These are phyloP conservation scores for Ennomos fuscantarius DNA, from an alignment of 2,888 invertebrate genomes.

Conservation along the genomic window DNA sequence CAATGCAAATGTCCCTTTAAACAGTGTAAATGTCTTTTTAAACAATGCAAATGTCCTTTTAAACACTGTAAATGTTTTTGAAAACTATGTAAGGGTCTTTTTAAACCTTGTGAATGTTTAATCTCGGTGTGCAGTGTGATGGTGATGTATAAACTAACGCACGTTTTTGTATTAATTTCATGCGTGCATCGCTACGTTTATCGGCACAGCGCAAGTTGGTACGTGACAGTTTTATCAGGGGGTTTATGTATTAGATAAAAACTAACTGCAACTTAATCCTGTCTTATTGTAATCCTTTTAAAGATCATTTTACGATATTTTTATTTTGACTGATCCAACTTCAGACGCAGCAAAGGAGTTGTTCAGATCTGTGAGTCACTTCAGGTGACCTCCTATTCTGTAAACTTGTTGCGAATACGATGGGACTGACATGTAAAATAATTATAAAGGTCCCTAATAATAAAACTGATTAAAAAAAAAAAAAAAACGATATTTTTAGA, in stretches of 20 bases:
- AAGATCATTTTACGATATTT: too few relatives aligned
- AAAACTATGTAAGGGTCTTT: background rate
- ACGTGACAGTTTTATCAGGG: conserved; percentile 55
- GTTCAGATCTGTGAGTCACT: too few relatives aligned
- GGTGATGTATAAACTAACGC: conserved; percentile 32
- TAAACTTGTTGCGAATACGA: too few relatives aligned
- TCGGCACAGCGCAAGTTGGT: conserved; percentile 82
- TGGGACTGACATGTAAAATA: too few relatives aligned
- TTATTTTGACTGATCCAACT: too few relatives aligned
- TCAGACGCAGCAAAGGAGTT: too few relatives aligned
- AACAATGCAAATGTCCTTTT: background rate
- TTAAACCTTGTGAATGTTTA: too few relatives aligned
- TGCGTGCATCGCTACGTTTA: conserved; percentile 58
- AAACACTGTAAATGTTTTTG: background rate
- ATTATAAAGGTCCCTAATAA: too few relatives aligned
- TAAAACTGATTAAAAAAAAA: too few relatives aligned
- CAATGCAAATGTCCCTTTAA: too few relatives aligned
- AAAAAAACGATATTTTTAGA: background rate
- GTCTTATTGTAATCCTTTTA: conserved; percentile 45
- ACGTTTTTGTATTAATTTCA: conserved; percentile 76
- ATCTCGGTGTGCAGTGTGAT: conserved; percentile 33
- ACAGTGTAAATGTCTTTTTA: background rate
- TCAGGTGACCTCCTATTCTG: too few relatives aligned
- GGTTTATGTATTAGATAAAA: conserved; percentile 40
- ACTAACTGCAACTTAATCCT: conserved; percentile 36